A percentile compares a stretch with the other conserved stretches of the same genome.
phyloP scores from a whole-genome alignment of 2,888 invertebrate species.

The Prenolepis imparis region DNA sequence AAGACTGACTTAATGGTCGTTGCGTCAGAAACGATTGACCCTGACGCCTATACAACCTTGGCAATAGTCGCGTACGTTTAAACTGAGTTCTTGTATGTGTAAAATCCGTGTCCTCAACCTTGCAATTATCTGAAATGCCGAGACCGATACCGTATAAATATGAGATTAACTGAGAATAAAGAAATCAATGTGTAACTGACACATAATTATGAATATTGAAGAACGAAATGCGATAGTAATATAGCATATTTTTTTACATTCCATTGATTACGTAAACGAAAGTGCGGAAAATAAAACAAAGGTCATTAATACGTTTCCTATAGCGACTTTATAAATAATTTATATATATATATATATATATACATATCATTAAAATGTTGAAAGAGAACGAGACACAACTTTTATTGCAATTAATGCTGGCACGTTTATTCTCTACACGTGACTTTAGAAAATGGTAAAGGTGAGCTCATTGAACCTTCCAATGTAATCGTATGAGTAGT shows the following conservation, averaged over 20 bases:
- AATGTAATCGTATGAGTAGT: neutral
- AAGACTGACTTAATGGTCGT: neutral
- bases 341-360: neutral
- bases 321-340: neutral
- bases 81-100: neutral
- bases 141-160: neutral
- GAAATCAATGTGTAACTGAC: neutral
- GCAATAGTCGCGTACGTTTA: slow-evolving; percentile 52
- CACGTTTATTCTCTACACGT: neutral
- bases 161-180: neutral
- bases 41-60: slow-evolving; percentile 55
- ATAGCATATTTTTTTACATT: neutral
- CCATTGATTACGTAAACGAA: neutral
- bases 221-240: neutral
- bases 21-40: neutral
- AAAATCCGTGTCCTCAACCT: neutral
- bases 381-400: neutral
- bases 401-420: neutral
- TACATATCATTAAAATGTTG: neutral
- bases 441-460: neutral
- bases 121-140: neutral
- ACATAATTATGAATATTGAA: neutral
- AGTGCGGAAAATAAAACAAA: neutral
- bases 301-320: no score
- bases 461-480: neutral